Conservation (phyloP, 1,140 invertebrate genomes). For the Fragariocoptes setiger region DNA sequence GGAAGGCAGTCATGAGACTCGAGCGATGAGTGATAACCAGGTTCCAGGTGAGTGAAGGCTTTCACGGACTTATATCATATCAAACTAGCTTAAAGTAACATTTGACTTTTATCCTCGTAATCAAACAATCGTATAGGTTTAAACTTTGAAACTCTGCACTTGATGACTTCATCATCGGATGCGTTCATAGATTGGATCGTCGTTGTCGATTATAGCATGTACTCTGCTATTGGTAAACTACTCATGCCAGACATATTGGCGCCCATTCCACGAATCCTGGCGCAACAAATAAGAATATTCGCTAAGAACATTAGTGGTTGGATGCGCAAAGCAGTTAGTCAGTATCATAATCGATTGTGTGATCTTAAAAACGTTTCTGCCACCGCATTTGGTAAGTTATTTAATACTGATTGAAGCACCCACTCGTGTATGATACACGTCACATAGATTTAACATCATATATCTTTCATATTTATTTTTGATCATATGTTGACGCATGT, state of each 20-base stretch:
- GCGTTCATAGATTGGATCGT: slow-evolving; percentile 8
- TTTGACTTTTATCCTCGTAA: too few relatives aligned
- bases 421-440: background rate
- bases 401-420: background rate
- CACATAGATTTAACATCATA: slow-evolving; percentile 1
- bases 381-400: background rate
- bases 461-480: too few relatives aligned
- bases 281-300: slow-evolving; percentile 72
- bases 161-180: too few relatives aligned
- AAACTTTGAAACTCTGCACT: too few relatives aligned
- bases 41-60: too few relatives aligned
- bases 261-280: slow-evolving; percentile 63
- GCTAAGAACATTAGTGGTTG: slow-evolving; percentile 62
- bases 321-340: slow-evolving; percentile 50
- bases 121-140: too few relatives aligned
- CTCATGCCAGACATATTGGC: slow-evolving; percentile 77
- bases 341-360: slow-evolving; percentile 49
- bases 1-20: too few relatives aligned
- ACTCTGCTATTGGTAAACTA: slow-evolving; percentile 54
- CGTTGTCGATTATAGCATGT: slow-evolving; percentile 21
- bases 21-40: too few relatives aligned
- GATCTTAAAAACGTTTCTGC: slow-evolving; percentile 6
- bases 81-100: too few relatives aligned
- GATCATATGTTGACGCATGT: too few relatives aligned
- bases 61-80: too few relatives aligned